Percentiles rank a stretch among this genome's conserved stretches.
Conservation (phyloP, 2,888 invertebrate genomes). For the Sympetrum striolatum region DNA sequence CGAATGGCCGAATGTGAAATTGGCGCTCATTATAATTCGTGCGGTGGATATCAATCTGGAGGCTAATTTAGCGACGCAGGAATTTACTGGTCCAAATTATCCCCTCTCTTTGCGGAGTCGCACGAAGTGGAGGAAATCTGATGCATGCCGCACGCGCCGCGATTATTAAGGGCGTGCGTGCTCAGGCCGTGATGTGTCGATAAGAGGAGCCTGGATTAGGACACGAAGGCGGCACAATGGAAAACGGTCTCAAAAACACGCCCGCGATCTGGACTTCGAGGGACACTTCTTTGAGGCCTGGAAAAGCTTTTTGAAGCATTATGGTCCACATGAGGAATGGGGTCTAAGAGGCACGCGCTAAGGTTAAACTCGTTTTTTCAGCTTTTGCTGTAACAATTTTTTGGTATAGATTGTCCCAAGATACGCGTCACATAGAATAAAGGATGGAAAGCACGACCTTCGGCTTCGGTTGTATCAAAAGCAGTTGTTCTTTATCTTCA, state of each 20-base stretch:
- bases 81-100: not conserved
- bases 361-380: too few species aligned
- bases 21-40: not conserved
- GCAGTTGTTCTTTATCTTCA: too few species aligned
- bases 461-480: too few species aligned
- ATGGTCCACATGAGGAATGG: not conserved
- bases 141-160: not conserved
- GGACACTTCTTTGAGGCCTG: not conserved
- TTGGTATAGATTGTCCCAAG: too few species aligned
- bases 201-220: not conserved
- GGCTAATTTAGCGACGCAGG: not conserved
- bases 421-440: too few species aligned
- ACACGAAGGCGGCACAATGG: not conserved
- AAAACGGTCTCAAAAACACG: not conserved
- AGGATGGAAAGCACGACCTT: too few species aligned
- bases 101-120: not conserved
- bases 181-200: not conserved
- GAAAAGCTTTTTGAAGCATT: not conserved
- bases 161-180: not conserved
- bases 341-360: too few species aligned
- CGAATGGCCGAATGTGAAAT: not conserved
- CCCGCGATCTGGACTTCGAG: not conserved
- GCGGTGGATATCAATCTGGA: not conserved
- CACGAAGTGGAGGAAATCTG: not conserved
- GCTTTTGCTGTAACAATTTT: too few species aligned